Evolutionary conservation across 2,888 invertebrate species (phyloP).

Genomic region (Drosophila pseudotalamancana): DNA sequence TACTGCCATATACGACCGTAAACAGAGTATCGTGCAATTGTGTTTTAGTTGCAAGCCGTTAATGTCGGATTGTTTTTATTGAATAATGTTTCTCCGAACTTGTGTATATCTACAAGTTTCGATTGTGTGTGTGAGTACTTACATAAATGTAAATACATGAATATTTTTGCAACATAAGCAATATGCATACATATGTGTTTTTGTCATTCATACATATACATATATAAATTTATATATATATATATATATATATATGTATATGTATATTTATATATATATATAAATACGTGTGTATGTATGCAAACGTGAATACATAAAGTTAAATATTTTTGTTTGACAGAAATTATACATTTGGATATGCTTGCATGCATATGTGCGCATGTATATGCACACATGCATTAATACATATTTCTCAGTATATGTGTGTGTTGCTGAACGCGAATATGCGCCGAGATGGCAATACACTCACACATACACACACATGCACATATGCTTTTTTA

Average conservation of each 20-base stretch:
- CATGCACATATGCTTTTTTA: slow-evolving; percentile 42
- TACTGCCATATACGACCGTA: too few species aligned
- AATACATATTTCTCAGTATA: slow-evolving; percentile 13
- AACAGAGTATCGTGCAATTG: background rate
- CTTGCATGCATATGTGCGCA: background rate
- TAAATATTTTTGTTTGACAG: slow-evolving; percentile 10
- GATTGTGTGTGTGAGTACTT: background rate
- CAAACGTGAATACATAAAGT: slow-evolving; percentile 6
- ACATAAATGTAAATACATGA: background rate
- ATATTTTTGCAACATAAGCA: background rate
- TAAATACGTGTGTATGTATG: slow-evolving; percentile 6
- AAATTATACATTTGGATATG: slow-evolving; percentile 20
- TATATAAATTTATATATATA: slow-evolving; percentile 4
- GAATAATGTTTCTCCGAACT: background rate
- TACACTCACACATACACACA: slow-evolving; percentile 6
- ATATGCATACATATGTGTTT: background rate
- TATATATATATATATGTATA: slow-evolving; percentile 4
- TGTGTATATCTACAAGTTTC: background rate
- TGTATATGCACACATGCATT: background rate
- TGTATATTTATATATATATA: slow-evolving; percentile 9
- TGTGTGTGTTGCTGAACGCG: slow-evolving; percentile 29
- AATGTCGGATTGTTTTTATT: too few species aligned
- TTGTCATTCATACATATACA: too few species aligned
- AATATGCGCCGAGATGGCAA: slow-evolving; percentile 33
- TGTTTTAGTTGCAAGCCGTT: background rate